A percentile compares a stretch with the other conserved stretches of the same genome.
Evolutionary conservation across 2,797 vertebrate species (phyloP).

Genomic region (Lacerta agilis): DNA sequence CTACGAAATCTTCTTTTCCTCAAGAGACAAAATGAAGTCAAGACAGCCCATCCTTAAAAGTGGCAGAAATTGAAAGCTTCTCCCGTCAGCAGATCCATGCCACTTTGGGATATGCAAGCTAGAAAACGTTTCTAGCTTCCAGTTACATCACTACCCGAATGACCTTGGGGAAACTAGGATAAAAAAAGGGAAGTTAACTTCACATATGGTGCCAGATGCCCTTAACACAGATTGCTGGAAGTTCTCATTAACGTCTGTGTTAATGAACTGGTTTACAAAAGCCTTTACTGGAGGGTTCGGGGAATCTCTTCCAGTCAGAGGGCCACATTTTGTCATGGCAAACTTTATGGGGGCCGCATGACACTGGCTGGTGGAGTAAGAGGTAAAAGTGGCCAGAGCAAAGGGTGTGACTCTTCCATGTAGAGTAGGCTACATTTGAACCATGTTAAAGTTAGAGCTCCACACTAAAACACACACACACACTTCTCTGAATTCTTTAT

Average conservation of each 20-base stretch:
- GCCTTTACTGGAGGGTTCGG: too few relatives aligned
- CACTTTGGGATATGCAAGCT: background rate
- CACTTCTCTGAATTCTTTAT: too few relatives aligned
- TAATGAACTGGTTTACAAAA: background rate
- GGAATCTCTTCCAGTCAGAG: too few relatives aligned
- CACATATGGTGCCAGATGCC: constrained; percentile 4
- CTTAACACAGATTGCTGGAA: background rate
- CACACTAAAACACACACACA: too few relatives aligned
- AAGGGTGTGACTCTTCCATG: too few relatives aligned
- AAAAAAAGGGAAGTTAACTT: constrained; percentile 17
- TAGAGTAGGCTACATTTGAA: too few relatives aligned
- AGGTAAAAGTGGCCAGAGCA: too few relatives aligned
- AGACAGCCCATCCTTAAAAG: constrained; percentile 42
- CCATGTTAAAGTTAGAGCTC: too few relatives aligned
- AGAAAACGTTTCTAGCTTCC: background rate
- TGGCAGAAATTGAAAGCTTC: constrained; percentile 29
- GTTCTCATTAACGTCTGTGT: background rate
- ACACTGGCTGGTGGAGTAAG: too few relatives aligned
- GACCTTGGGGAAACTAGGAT: constrained; percentile 27
- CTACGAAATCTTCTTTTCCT: constrained; percentile 44
- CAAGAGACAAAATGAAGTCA: constrained; percentile 45
- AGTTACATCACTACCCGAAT: background rate
- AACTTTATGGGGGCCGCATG: too few relatives aligned
- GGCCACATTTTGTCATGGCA: too few relatives aligned
- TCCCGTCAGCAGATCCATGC: constrained; percentile 30